Evolutionary conservation across 1,140 invertebrate species (phyloP), one percentile per base, ranked within the genome.

Genomic region (Magallana gigas): DNA sequence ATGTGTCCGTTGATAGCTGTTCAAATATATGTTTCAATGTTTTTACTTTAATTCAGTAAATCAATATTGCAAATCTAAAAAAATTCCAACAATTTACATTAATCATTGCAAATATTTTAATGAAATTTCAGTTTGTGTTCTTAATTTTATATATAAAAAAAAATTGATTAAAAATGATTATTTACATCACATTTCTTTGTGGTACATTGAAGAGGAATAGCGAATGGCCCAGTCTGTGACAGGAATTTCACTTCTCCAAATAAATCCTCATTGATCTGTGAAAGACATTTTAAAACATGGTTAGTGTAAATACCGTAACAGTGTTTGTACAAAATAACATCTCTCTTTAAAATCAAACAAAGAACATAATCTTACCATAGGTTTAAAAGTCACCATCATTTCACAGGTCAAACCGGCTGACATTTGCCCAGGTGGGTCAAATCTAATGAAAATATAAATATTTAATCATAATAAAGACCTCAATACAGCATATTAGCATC

Each of bases 151-250:
- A 23, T 23, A 36, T 36, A 48, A 48, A 48, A 48, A 48, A 48
- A 48, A 48, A 4, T 48, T 48, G 36, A 4, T 18, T 80, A 29
- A 18, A 80, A 29, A 80, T n/a, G 29, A 16, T 60, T 29, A 93
- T 92, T 92, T 92, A 95, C 94, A 89, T 94, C 93, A 93, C 94
- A 95, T 90, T 95, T 95, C 91, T 95, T 95, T 36, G 94, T 95
- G n/a, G 91, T 93, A 90, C 94, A 94, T 81, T 88, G 87, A 4
- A 95, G 90, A 23, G 94, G 94, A 85, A 95, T 93, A 14, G 91
- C 89, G 87, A 95, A 95, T 23, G 93, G 92, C 3, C 94, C 94
- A 68, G 94, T 95, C 91, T 95, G 94, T 14, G 94, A 92, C 58
- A 95, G 88, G 86, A 95, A 95, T 84, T 93, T 93, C 12, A 95